These are phyloP conservation scores for Murina feae DNA, from an alignment of 2,113 vertebrate species.

Conservation along the genomic window DNA sequence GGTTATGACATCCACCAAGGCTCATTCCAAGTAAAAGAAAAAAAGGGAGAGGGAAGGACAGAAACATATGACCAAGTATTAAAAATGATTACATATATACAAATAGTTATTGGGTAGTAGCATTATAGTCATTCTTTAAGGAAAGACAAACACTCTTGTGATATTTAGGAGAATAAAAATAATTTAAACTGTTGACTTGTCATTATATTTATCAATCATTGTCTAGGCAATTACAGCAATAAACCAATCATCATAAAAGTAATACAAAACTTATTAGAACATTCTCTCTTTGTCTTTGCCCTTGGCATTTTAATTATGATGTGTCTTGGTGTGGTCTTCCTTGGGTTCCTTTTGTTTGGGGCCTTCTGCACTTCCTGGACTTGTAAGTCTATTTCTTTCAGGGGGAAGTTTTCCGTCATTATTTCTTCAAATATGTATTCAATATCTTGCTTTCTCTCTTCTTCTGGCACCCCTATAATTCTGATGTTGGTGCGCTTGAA, in stretches of 20 bases:
- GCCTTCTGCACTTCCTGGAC: too few species aligned
- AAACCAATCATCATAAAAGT: background rate
- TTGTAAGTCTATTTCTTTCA: too few species aligned
- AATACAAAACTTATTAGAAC: background rate
- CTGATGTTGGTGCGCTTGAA: too few species aligned
- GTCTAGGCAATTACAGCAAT: background rate
- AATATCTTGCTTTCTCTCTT: too few species aligned
- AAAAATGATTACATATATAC: background rate
- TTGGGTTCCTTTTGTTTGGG: too few species aligned
- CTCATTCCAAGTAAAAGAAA: background rate
- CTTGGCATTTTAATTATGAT: too few species aligned
- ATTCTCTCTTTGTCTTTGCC: too few species aligned
- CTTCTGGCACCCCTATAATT: too few species aligned
- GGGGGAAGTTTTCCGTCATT: too few species aligned
- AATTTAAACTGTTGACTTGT: background rate
- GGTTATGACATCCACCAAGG: background rate
- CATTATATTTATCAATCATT: background rate
- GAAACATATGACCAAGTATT: background rate
- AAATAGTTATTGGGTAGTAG: background rate
- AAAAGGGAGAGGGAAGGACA: background rate
- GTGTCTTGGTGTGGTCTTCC: too few species aligned
- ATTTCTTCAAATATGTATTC: too few species aligned
- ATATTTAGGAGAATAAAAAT: background rate
- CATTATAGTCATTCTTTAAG: background rate
- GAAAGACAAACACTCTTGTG: background rate